Evolutionary conservation across 1,140 invertebrate species (phyloP).

Genomic region (Cyrtorhinus lividipennis): DNA sequence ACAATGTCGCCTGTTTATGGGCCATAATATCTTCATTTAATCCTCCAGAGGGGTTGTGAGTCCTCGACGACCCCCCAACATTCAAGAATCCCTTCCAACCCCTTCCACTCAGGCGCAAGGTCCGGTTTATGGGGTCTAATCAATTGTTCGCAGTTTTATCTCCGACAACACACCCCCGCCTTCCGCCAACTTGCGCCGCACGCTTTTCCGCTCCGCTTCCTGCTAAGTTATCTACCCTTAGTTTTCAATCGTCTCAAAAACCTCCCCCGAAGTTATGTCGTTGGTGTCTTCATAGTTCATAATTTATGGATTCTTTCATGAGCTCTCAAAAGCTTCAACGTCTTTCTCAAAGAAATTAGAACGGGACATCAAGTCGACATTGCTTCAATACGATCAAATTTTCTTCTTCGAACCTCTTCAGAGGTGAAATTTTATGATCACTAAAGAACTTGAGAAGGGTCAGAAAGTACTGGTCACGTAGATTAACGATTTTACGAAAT

Average conservation of each 20-base stretch:
- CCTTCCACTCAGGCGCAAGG: not conserved
- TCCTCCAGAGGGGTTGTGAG: not conserved
- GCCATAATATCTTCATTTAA: slow-evolving; percentile 20
- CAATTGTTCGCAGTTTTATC: slow-evolving; percentile 3
- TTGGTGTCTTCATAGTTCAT: no score
- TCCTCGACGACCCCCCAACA: not conserved
- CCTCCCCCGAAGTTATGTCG: no score
- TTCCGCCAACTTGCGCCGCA: not conserved
- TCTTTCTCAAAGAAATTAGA: no score
- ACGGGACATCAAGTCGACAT: not conserved
- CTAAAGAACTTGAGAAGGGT: no score
- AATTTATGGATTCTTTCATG: no score
- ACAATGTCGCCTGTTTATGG: slow-evolving; percentile 21
- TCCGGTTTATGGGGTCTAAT: slow-evolving; percentile 8
- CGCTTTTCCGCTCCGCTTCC: not conserved
- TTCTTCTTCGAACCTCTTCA: no score
- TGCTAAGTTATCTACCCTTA: not conserved
- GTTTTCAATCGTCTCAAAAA: not conserved
- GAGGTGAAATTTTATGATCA: no score
- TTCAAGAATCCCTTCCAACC: not conserved
- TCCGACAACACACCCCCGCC: not conserved
- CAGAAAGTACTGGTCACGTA: no score
- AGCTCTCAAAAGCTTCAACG: no score
- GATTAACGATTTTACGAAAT: no score
- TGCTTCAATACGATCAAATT: not conserved